Evolutionary conservation across 1,140 invertebrate species (phyloP).

Genomic region (Caerostris darwini): DNA sequence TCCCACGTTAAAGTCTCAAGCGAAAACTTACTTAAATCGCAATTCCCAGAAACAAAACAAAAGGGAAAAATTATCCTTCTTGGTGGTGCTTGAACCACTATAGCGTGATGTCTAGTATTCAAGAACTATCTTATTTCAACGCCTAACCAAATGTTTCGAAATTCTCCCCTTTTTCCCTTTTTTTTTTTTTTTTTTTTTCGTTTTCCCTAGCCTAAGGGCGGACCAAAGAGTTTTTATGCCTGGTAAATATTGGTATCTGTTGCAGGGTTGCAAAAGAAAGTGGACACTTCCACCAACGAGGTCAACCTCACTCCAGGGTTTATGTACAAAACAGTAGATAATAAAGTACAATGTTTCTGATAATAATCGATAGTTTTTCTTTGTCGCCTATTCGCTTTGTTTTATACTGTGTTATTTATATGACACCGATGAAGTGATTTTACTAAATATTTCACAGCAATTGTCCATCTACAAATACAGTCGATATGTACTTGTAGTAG

Average conservation of each 20-base stretch:
- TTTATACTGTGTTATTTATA: too few relatives aligned
- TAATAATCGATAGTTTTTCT: not conserved
- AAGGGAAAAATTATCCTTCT: not conserved
- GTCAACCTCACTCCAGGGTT: not conserved
- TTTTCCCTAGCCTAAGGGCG: not conserved
- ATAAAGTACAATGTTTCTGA: not conserved
- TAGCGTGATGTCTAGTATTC: not conserved
- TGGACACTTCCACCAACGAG: not conserved
- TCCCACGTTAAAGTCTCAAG: not conserved
- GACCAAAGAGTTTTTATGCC: not conserved
- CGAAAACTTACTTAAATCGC: not conserved
- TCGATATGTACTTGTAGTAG: too few relatives aligned
- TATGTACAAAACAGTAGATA: not conserved
- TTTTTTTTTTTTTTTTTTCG: not conserved
- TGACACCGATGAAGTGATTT: not conserved
- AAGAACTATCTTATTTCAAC: not conserved
- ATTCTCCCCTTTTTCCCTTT: not conserved
- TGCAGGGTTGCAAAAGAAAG: not conserved
- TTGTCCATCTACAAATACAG: too few relatives aligned
- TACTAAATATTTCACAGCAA: not conserved
- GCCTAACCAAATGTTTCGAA: not conserved
- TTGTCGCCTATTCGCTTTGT: not conserved
- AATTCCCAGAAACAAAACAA: not conserved
- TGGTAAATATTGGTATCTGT: constrained; percentile 16
- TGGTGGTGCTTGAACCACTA: not conserved